phyloP scores from a whole-genome alignment of 2,888 invertebrate species.

The Herminia tarsipennalis region DNA sequence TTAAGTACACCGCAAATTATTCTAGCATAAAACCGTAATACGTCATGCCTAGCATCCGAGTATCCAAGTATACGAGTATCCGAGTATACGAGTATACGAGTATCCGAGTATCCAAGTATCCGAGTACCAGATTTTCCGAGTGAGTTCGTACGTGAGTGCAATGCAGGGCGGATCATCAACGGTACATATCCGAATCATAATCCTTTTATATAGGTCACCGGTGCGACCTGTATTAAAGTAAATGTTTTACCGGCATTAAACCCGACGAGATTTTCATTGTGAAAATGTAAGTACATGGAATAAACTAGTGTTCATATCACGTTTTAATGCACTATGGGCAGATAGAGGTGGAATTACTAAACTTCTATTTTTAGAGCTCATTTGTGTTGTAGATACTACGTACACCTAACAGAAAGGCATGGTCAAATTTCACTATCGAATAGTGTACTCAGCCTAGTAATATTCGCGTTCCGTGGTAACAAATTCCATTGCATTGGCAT shows the following conservation, averaged over 20 bases:
- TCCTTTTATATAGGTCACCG: constrained; percentile 36
- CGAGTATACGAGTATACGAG: no score
- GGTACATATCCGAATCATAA: constrained; percentile 31
- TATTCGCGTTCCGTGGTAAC: no score
- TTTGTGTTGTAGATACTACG: no score
- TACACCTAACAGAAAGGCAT: no score
- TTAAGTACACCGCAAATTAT: background rate
- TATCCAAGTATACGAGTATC: constrained; percentile 17
- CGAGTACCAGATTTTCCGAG: no score
- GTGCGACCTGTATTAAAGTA: constrained; percentile 18
- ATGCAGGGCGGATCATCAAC: constrained; percentile 27
- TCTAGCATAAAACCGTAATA: background rate
- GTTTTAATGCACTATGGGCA: background rate
- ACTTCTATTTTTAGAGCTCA: no score
- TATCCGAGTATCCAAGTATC: constrained; percentile 19
- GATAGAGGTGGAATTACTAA: no score
- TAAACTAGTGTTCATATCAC: background rate
- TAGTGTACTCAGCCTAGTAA: no score
- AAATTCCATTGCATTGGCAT: no score
- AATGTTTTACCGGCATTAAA: constrained; percentile 26
- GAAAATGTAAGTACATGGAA: background rate
- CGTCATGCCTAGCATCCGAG: no score
- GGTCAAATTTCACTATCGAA: no score
- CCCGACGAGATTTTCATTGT: background rate
- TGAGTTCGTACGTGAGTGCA: constrained; percentile 35